These are phyloP conservation scores for Clinocottus analis DNA, from an alignment of 2,113 vertebrate species.

Conservation along the genomic window DNA sequence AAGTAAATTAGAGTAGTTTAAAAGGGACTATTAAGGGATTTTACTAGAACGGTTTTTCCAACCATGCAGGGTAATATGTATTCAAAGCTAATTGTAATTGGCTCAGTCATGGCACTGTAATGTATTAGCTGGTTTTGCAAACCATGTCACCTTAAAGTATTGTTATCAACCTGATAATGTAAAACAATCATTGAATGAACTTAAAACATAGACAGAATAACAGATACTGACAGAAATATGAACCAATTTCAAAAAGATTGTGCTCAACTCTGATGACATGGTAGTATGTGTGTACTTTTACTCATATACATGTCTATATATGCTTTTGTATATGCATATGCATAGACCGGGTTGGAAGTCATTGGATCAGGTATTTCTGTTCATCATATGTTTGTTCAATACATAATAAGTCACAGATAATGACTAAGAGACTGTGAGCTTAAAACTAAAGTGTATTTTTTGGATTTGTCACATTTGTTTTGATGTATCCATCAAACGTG, in stretches of 20 bases:
- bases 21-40: constrained; percentile 21
- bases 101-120: background rate
- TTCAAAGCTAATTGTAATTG: constrained; percentile 35
- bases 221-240: background rate
- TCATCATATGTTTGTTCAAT: constrained; percentile 4
- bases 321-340: background rate
- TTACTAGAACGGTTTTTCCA: constrained; percentile 8
- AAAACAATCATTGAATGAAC: constrained; percentile 27
- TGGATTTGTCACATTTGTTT: constrained; percentile 12
- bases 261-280: constrained; percentile 3
- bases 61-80: constrained; percentile 28
- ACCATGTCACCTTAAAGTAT: background rate
- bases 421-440: constrained; percentile 32
- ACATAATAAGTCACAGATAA: constrained; percentile 26
- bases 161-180: constrained; percentile 17
- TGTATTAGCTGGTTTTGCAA: constrained; percentile 8
- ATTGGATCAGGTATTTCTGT: constrained; percentile 17
- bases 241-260: background rate
- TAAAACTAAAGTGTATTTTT: constrained; percentile 16
- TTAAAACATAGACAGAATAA: too few species aligned
- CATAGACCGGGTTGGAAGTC: background rate
- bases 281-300: background rate
- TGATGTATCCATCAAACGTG: constrained; percentile 8
- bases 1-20: constrained; percentile 21
- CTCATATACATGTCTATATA: too few species aligned